These are phyloP conservation scores for Fragum whitleyi DNA, from an alignment of 2,888 invertebrate species.

Conservation along the genomic window DNA sequence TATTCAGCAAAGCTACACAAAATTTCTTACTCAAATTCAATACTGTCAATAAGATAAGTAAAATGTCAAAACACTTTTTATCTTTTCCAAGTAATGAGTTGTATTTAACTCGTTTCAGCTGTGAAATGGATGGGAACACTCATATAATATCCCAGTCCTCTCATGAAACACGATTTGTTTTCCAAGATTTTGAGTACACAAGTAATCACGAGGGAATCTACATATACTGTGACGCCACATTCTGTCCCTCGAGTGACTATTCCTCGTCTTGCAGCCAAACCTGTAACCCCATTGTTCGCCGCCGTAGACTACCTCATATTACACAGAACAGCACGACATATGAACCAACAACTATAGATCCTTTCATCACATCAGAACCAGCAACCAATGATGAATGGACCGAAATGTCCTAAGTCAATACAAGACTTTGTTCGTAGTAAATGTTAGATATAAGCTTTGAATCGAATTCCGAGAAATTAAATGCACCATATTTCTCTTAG, in stretches of 20 bases:
- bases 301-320: constrained; percentile 1
- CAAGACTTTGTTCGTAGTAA: too few species aligned
- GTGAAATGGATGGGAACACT: constrained; percentile 55
- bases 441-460: too few species aligned
- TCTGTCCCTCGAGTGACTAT: constrained; percentile 56
- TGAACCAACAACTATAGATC: background rate
- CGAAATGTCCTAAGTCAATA: background rate
- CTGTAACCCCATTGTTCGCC: constrained; percentile 41
- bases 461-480: too few species aligned
- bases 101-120: too few species aligned
- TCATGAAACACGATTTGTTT: constrained; percentile 65
- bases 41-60: too few species aligned
- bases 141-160: constrained; percentile 56
- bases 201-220: constrained; percentile 56
- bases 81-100: too few species aligned
- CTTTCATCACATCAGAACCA: background rate
- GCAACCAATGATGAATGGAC: background rate
- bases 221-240: constrained; percentile 61
- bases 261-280: constrained; percentile 51
- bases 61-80: too few species aligned
- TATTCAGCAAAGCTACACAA: too few species aligned
- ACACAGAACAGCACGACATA: background rate
- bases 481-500: too few species aligned
- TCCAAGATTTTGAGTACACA: constrained; percentile 65
- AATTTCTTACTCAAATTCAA: too few species aligned